Conservation (phyloP, 2,113 vertebrate species). For the Aptenodytes patagonicus region DNA sequence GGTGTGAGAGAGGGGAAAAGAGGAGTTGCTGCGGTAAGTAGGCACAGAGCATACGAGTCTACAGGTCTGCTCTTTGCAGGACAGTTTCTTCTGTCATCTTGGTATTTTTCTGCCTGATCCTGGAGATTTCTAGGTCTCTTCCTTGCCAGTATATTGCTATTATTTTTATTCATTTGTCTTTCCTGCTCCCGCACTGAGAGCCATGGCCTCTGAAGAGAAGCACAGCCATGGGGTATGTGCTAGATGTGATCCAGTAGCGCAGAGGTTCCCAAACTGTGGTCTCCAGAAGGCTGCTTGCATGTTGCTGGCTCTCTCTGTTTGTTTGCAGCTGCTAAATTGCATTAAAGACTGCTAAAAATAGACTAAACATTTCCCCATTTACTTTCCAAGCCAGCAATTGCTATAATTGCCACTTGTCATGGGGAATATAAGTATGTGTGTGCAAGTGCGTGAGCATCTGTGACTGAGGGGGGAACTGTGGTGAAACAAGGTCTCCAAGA, state of each 20-base stretch:
- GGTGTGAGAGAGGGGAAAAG: background rate
- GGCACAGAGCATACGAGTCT: background rate
- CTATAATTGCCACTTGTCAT: background rate
- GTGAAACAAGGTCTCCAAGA: background rate
- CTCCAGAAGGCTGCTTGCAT: background rate
- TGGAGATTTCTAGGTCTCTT: background rate
- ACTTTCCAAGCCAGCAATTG: background rate
- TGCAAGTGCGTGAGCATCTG: background rate
- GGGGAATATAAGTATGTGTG: background rate
- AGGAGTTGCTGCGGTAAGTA: background rate
- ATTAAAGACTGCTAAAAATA: background rate
- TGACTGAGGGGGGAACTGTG: background rate
- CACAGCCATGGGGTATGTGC: background rate
- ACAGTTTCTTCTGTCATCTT: background rate
- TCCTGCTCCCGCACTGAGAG: background rate
- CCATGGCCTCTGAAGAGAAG: background rate
- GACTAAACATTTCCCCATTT: background rate
- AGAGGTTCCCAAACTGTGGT: background rate
- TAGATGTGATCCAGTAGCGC: background rate
- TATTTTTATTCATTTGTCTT: background rate
- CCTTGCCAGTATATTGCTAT: background rate
- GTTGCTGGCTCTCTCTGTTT: background rate
- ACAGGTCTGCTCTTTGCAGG: background rate
- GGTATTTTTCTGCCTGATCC: background rate
- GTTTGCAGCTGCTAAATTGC: slow-evolving; percentile 34